These are phyloP conservation scores for Anseranas semipalmata DNA, from an alignment of 2,113 vertebrate genomes.

Conservation along the genomic window DNA sequence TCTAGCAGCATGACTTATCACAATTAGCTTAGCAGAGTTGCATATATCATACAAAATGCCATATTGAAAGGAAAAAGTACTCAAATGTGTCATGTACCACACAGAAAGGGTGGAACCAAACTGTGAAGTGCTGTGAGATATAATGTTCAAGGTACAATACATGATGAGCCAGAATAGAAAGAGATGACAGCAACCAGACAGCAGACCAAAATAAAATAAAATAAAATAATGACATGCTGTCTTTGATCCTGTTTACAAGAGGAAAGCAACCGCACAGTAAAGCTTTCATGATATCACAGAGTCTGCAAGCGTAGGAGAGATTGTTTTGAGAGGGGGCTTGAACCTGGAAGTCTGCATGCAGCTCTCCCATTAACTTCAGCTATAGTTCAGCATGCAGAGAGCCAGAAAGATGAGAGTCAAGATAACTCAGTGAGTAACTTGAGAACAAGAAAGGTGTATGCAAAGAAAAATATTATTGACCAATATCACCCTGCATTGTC, in stretches of 20 bases:
- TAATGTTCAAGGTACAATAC: conserved; percentile 55
- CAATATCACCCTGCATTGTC: background rate
- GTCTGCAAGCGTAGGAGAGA: conserved; percentile 17
- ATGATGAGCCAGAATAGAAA: conserved; percentile 41
- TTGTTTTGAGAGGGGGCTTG: conserved; percentile 32
- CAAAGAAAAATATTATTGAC: background rate
- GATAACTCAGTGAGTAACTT: background rate
- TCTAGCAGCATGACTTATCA: conserved; percentile 13
- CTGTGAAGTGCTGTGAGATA: conserved; percentile 58
- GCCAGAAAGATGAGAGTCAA: background rate
- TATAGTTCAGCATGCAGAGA: background rate
- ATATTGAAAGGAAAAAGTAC: conserved; percentile 33
- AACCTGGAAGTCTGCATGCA: conserved; percentile 33
- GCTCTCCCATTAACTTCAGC: conserved; percentile 39
- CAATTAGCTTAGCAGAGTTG: conserved; percentile 36
- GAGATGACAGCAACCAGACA: conserved; percentile 64
- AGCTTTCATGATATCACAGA: conserved; percentile 47
- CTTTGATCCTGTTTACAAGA: conserved; percentile 66
- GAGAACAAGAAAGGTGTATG: background rate
- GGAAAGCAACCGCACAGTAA: background rate
- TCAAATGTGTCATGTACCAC: conserved; percentile 53
- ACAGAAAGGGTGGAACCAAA: conserved; percentile 63
- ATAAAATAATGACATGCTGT: background rate
- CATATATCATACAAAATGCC: conserved; percentile 43
- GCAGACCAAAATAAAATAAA: conserved; percentile 59